These are phyloP conservation scores for Heliconius himera DNA, from an alignment of 1,140 invertebrate genomes.

Conservation along the genomic window DNA sequence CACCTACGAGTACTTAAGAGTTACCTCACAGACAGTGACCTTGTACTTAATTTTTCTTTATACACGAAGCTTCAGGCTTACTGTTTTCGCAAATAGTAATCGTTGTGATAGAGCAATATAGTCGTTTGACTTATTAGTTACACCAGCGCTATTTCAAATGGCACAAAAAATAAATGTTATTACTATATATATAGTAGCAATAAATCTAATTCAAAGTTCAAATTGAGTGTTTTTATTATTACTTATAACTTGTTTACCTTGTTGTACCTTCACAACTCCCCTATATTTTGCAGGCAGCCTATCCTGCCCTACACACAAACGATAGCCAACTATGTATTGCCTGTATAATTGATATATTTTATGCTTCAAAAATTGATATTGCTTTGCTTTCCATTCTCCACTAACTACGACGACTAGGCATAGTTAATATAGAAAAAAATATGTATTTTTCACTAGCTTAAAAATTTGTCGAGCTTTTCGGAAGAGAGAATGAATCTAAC, in stretches of 20 bases:
- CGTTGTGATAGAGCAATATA: conserved; percentile 3
- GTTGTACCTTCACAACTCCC: too few species aligned
- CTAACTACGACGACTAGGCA: too few species aligned
- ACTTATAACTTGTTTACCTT: not conserved
- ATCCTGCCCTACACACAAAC: not conserved
- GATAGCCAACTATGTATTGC: too few species aligned
- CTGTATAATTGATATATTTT: too few species aligned
- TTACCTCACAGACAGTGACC: not conserved
- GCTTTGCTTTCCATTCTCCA: too few species aligned
- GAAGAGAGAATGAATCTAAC: too few species aligned
- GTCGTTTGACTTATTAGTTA: not conserved
- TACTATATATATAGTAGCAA: not conserved
- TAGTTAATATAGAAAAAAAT: too few species aligned
- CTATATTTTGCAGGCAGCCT: too few species aligned
- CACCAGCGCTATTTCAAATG: not conserved
- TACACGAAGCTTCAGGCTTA: not conserved
- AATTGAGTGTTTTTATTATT: not conserved
- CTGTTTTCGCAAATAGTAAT: not conserved
- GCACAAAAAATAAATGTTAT: not conserved
- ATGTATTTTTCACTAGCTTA: too few species aligned
- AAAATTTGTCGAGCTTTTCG: too few species aligned
- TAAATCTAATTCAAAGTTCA: not conserved
- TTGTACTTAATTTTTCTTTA: conserved; percentile 15
- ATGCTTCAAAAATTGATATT: too few species aligned
- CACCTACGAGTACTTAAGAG: not conserved